A percentile compares a stretch with the other conserved stretches of the same genome.
phyloP scores from a whole-genome alignment of 2,797 vertebrate genomes.

The Melanotaenia maccullochi region DNA sequence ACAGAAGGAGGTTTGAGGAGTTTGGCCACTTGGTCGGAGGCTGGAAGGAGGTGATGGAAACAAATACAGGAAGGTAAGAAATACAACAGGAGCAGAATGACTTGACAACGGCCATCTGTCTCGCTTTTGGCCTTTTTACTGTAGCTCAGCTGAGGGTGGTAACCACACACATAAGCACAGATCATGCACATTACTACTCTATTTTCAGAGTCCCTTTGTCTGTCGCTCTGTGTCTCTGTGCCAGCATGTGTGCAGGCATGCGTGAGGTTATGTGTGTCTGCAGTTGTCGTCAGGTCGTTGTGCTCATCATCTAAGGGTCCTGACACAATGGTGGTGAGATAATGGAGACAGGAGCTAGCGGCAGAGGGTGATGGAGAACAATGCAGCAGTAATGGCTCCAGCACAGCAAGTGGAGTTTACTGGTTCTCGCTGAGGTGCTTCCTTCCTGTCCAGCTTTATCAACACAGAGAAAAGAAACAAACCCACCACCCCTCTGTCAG shows the following conservation, averaged over 20 bases:
- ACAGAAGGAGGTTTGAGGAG: slow-evolving; percentile 7
- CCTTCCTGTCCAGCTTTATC: slow-evolving; percentile 66
- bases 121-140: slow-evolving; percentile 44
- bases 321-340: slow-evolving; percentile 70
- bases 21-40: background rate
- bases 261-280: slow-evolving; percentile 15
- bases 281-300: slow-evolving; percentile 46
- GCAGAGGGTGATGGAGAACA: slow-evolving; percentile 59
- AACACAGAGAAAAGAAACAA: slow-evolving; percentile 70
- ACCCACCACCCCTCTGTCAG: slow-evolving; percentile 12
- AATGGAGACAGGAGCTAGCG: slow-evolving; percentile 58
- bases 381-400: slow-evolving; percentile 51
- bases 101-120: slow-evolving; percentile 62
- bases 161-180: slow-evolving; percentile 21
- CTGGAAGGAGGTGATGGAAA: background rate
- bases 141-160: slow-evolving; percentile 39
- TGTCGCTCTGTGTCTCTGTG: slow-evolving; percentile 2
- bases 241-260: slow-evolving; percentile 13
- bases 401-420: slow-evolving; percentile 53
- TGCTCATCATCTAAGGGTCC: slow-evolving; percentile 62
- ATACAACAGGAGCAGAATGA: slow-evolving; percentile 42
- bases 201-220: slow-evolving; percentile 33
- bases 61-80: slow-evolving; percentile 33
- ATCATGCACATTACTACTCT: slow-evolving; percentile 49
- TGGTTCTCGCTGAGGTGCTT: slow-evolving; percentile 44